phyloP scores from a whole-genome alignment of 2,797 vertebrate species.

The Trachops cirrhosus region DNA sequence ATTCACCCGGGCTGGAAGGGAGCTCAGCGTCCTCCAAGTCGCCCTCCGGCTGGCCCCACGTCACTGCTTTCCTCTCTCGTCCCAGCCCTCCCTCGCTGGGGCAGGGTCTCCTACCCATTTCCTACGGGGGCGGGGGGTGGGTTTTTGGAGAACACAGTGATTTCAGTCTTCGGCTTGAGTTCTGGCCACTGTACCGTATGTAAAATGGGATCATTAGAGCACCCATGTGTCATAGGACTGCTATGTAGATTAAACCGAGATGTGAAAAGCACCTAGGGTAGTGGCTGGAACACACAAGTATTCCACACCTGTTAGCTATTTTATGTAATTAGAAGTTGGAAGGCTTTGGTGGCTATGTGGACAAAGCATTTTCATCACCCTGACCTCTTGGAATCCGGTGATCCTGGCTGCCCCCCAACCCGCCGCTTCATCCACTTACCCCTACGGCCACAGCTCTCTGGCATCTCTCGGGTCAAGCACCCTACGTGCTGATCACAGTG shows the following conservation, averaged over 20 bases:
- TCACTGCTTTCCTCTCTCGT: background rate
- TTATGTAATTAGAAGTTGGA: background rate
- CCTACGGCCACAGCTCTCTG: background rate
- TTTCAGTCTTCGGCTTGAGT: background rate
- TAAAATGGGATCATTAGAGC: background rate
- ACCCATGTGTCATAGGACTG: background rate
- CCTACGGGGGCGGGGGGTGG: background rate
- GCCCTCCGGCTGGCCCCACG: background rate
- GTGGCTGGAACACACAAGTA: background rate
- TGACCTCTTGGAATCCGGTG: background rate
- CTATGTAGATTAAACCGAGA: background rate
- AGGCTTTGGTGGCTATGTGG: background rate
- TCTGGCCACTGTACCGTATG: background rate
- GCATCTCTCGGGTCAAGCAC: background rate
- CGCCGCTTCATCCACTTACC: background rate
- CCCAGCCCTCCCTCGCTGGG: background rate
- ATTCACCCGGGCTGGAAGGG: background rate
- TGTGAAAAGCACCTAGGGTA: background rate
- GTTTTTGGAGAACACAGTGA: background rate
- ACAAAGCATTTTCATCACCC: background rate
- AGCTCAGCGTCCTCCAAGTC: background rate
- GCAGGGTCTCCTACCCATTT: background rate
- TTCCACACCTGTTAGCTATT: background rate
- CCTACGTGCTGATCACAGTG: background rate
- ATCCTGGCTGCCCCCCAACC: background rate